Evolutionary conservation across 2,888 invertebrate species (phyloP), one percentile per base, ranked within the genome.

Genomic region (Ypsolopha sequella): DNA sequence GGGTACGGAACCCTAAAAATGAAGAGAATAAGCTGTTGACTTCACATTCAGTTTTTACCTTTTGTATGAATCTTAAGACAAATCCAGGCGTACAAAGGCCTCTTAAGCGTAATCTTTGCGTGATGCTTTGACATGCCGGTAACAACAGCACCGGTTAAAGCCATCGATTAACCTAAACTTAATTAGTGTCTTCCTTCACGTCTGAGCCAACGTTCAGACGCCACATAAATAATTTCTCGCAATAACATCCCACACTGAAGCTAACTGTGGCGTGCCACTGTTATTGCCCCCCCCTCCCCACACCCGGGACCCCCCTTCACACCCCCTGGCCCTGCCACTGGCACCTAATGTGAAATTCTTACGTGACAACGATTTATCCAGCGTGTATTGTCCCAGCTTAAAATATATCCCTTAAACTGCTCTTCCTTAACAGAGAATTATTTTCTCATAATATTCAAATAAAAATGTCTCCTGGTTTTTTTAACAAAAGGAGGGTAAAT

Each of bases 281-380:
- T 80, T 80, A 81, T 80, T 80, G 74, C 78, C 34, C 34, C 36
- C 53, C 36, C 41, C 46, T 43, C 36, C 36, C 43, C 43, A 34
- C 46, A 35, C 11, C 44, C 34, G 2, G 24, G 2, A 24, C 46
- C 10, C 38, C 11, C 10, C 36, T 36, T n/a, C n/a, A 44, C 57
- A 59, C 61, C 60, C 63, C 54, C 58, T 58, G 63, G 62, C 48
- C 36, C 38, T n/a, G 36, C 24, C 24, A 24, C 24, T 24, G 24
- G 24, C 38, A 36, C 71, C 76, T 79, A 79, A 79, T 77, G 74
- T 76, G 78, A 76, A 80, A 84, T 84, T 85, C 82, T 84, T 81
- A 81, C 79, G 84, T 84, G 82, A 82, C 82, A 81, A 75, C 84
- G 80, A 84, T 85, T 82, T 84, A 85, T 85, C 80, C 80, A 61